Percentiles rank a stretch among this genome's conserved stretches.
Conservation (phyloP, 1,140 invertebrate genomes). For the Heterodera schachtii region DNA sequence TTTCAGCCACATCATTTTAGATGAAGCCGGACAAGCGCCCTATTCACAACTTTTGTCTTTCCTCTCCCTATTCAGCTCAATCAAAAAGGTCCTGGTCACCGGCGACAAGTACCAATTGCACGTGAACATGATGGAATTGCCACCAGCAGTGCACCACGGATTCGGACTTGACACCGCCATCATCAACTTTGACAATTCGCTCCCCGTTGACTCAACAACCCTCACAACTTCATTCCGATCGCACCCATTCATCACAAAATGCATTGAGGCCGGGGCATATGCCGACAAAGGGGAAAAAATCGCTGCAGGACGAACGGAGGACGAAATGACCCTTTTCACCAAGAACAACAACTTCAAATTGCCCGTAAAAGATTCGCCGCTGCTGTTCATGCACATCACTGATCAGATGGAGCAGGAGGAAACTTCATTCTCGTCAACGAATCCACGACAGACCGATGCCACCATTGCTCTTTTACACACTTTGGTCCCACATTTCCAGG, state of each 20-base stretch:
- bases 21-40: neutral
- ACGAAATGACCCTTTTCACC: neutral
- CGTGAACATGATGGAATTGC: neutral
- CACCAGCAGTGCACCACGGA: neutral
- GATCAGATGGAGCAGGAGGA: neutral
- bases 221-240: neutral
- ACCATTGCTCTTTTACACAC: neutral
- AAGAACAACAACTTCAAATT: neutral
- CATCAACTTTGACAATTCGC: neutral
- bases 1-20: neutral
- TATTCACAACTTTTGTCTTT: neutral
- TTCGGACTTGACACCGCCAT: neutral
- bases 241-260: neutral
- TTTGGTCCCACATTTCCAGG: neutral
- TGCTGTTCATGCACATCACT: neutral
- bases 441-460: neutral
- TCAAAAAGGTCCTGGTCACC: neutral
- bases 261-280: slow-evolving; percentile 3
- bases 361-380: neutral
- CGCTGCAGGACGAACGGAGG: neutral
- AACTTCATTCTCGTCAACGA: neutral
- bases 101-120: neutral
- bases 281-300: neutral
- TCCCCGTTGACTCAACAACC: neutral
- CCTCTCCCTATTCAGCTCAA: neutral